Percentiles rank a stretch among this genome's conserved stretches.
Evolutionary conservation across 2,797 vertebrate genomes (phyloP).

Genomic region (Rhabdophis nuchalis): DNA sequence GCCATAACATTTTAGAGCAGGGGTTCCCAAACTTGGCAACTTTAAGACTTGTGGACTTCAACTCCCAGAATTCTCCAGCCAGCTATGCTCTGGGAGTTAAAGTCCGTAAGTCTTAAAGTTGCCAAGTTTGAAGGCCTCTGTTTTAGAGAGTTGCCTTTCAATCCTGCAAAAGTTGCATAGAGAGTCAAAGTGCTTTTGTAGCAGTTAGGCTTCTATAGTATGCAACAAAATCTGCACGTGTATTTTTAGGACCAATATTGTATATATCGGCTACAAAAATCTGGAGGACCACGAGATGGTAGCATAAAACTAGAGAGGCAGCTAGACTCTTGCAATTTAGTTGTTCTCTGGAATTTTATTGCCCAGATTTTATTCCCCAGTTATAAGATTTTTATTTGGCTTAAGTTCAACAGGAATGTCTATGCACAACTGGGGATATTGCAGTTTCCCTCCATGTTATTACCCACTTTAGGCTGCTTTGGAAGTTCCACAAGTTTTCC

Average conservation of each 20-base stretch:
- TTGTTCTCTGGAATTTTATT: not conserved
- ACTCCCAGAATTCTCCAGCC: no score
- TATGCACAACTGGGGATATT: not conserved
- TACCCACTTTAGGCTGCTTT: not conserved
- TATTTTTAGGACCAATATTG: not conserved
- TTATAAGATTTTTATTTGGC: not conserved
- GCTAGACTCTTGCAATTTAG: not conserved
- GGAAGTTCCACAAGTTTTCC: not conserved
- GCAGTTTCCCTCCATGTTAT: not conserved
- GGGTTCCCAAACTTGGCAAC: no score
- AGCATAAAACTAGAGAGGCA: not conserved
- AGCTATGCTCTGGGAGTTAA: no score
- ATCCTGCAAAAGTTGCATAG: not conserved
- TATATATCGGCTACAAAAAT: not conserved
- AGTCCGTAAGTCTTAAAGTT: no score
- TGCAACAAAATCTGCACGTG: not conserved
- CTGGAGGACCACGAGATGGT: not conserved
- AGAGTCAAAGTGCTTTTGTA: not conserved
- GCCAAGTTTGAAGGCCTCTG: no score
- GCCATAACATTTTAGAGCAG: constrained; percentile 35
- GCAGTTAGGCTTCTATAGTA: not conserved
- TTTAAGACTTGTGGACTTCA: no score
- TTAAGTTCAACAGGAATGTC: not conserved
- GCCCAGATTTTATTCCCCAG: not conserved
- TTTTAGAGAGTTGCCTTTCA: constrained; percentile 34